Base-by-base conservation (phyloP, 2,113 vertebrate species). In the Acanthisitta chloris region DNA sequence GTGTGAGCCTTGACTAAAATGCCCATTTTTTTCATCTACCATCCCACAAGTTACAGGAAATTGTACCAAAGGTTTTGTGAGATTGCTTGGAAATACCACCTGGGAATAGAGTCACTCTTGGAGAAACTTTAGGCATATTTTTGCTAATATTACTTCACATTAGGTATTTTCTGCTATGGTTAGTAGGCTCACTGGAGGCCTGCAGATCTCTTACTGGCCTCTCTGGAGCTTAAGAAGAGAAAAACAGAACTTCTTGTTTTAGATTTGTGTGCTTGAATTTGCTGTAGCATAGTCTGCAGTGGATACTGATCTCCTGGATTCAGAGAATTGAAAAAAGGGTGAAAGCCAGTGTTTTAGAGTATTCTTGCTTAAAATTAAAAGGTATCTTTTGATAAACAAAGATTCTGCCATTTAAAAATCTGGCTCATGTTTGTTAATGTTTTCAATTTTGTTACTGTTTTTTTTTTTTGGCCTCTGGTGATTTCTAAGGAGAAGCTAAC, bases 11-110 rank as follows among this genome's bases (percentile, higher is more conserved):
- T 67, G 36, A 77, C 46, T 49, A 78, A 81, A 94, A 90, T 58
- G 43, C 38, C 46, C 28, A 1, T 15, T 65, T 80, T 82, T 66
- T 34, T 23, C 4, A 2, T 38, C 12, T 73, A 73, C 11, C 48
- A 72, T 49, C 38, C 51, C 83, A 54, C 12, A 76, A 64, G 43
- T 40, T 64, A 19, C 55, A 78, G 69, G 40, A 70, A 95, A 84
- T 55, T 81, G 25, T 83, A 73, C 36, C 80, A 91, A 86, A 92
- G 38, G 26, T 74, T 94, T 91, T 78, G 29, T 86, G 84, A 92
- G 65, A 66, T 52, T 81, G 24, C 49, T 96, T 1, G 3, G 49
- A 83, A 83, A 58, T 80, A 57, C 12, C 34, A 64, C 51, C 55
- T 91, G 61, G 46, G 51, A 78, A 94, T 92, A 91, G 86, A 46